A percentile compares a stretch with the other conserved stretches of the same genome.
phyloP scores from a whole-genome alignment of 2,888 invertebrate species.

The Xestobium rufovillosum region DNA sequence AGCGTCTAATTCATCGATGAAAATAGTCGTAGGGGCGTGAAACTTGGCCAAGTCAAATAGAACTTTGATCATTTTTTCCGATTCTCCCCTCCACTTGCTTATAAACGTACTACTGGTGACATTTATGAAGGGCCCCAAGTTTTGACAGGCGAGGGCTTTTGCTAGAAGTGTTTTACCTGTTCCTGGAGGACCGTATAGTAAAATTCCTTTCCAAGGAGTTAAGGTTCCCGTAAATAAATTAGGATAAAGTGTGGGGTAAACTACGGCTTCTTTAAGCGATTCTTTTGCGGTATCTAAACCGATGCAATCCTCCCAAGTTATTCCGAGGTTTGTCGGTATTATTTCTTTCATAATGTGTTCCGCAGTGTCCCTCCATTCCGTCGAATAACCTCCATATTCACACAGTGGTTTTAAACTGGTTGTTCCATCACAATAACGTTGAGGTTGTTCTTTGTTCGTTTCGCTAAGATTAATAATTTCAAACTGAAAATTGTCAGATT shows the following conservation, averaged over 20 bases:
- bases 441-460: not conserved
- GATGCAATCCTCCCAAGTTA: constrained; percentile 75
- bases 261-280: constrained; percentile 76
- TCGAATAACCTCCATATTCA: constrained; percentile 37
- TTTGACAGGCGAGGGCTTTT: constrained; percentile 78
- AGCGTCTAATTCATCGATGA: constrained; percentile 89
- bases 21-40: constrained; percentile 83
- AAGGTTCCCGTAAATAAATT: constrained; percentile 58
- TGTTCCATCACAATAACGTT: constrained; percentile 16
- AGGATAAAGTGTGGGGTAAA: constrained; percentile 72
- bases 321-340: constrained; percentile 56
- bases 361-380: constrained; percentile 59
- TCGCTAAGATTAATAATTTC: constrained; percentile 23
- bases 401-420: constrained; percentile 21
- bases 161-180: constrained; percentile 88
- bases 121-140: constrained; percentile 77
- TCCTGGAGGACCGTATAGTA: constrained; percentile 66
- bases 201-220: constrained; percentile 69
- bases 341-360: constrained; percentile 58
- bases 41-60: constrained; percentile 74
- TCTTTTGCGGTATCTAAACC: constrained; percentile 68
- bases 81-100: constrained; percentile 96
- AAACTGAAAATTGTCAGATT: constrained; percentile 29
- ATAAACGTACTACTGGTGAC: constrained; percentile 81
- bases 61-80: constrained; percentile 84